Evolutionary conservation across 2,888 invertebrate genomes (phyloP), one percentile per base, ranked within the genome.

Genomic region (Eueremaeus valkanovi): DNA sequence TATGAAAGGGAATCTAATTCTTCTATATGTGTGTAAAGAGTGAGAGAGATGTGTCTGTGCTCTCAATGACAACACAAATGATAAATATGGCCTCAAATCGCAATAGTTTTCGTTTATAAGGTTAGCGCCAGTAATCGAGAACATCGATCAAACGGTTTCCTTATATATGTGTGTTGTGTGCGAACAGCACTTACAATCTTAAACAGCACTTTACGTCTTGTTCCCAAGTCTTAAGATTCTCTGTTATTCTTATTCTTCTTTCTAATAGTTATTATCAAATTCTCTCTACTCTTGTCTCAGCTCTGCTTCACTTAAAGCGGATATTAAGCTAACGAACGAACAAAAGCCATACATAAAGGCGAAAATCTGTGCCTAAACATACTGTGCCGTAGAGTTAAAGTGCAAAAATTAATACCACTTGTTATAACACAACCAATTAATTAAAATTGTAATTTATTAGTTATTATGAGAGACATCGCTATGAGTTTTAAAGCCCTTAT

Each of bases 71-170:
- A 63, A 31, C 63, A 31, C 55, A 31, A 31, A 63, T 63, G 63
- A 63, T 63, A 63, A 63, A 63, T 63, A 63, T 2, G 33, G 31
- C 63, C 63, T 63, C 55, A 27, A 33, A 13, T n/a, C 9, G 63
- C 63, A 33, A 63, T 63, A 27, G 63, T 63, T 63, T 55, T 21
- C 3, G 27, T 55, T 63, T 63, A 63, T 63, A 63, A 63, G 63
- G 63, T 63, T 63, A 63, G 63, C 21, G 61, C 61, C 61, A 63
- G 63, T 63, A 63, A 63, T 63, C 63, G 63, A 33, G 61, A 33
- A 21, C 63, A 63, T 63, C 63, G 33, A 63, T 63, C 63, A 63
- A 63, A 63, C 31, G n/a, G 27, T 36, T 13, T 11, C 18, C 24
- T 24, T 27, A 27, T 11, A 9, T 24, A 55, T n/a, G 42, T 16